Evolutionary conservation across 2,888 invertebrate genomes (phyloP), one percentile per base, ranked within the genome.

Genomic region (Sesamia inferens): DNA sequence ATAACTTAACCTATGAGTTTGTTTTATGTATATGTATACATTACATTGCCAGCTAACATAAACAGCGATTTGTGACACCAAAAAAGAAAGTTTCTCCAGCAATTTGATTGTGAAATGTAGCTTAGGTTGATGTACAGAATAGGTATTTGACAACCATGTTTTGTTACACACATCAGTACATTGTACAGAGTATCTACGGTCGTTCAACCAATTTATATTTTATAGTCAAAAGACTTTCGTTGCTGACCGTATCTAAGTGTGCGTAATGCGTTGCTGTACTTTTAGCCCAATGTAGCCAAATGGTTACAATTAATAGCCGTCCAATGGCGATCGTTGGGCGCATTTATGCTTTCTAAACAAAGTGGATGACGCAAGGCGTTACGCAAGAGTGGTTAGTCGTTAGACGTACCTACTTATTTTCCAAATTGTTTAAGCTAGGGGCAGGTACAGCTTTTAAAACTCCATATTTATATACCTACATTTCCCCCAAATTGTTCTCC

Each of bases 291-390:
- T 44, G n/a, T 19, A 76, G 31, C 42, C 48, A 42, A 75, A 76
- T 57, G 74, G 31, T 76, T 59, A 22, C 42, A 76, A 76, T 55
- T 42, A 76, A 76, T 55, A n/a, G 10, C n/a, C n/a, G n/a, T 13
- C 42, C 48, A 76, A 76, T 55, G 51, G 10, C n/a, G n/a, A 16
- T 13, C 42, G 47, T 57, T 11, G 42, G 42, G 42, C 11, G 48
- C 42, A 51, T 76, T 65, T 51, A 65, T 22, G 31, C 51, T 58
- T 76, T 58, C 42, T 76, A 66, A 74, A 74, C 66, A 76, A 31
- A 76, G 16, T 44, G 19, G 58, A 76, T 74, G 74, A 76, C 74
- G 58, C 67, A 74, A n/a, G 51, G 19, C 22, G 58, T 13, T 51
- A 31, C 48, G 11, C 19, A 58, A 22, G 57, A 24, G 64, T 11